Evolutionary conservation across 2,888 invertebrate species (phyloP).

Genomic region (Junonia oenone): DNA sequence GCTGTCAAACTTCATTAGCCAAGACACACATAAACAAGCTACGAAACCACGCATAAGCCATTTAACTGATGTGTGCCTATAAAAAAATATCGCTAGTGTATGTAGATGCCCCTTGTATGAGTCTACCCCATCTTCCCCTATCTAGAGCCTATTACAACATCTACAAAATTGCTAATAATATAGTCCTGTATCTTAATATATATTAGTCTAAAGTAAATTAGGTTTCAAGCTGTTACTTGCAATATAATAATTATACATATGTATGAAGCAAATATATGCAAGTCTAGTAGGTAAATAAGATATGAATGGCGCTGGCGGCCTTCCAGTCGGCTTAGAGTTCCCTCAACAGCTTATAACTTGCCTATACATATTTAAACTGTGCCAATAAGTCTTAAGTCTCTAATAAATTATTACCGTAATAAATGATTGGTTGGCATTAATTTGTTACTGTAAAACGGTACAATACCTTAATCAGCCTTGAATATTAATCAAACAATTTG

Average conservation of each 20-base stretch:
- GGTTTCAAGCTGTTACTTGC: not conserved
- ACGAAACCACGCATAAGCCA: too few relatives aligned
- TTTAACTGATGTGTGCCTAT: too few relatives aligned
- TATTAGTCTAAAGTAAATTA: not conserved
- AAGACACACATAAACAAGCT: too few relatives aligned
- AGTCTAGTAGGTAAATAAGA: constrained; percentile 34
- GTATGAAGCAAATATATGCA: not conserved
- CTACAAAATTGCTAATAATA: too few relatives aligned
- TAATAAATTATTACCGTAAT: constrained; percentile 11
- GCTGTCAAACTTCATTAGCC: too few relatives aligned
- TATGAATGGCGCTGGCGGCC: constrained; percentile 56
- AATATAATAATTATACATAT: too few relatives aligned
- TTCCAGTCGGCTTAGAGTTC: constrained; percentile 45
- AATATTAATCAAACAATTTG: not conserved
- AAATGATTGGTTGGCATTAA: not conserved
- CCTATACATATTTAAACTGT: constrained; percentile 26
- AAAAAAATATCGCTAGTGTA: too few relatives aligned
- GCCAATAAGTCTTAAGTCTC: constrained; percentile 11
- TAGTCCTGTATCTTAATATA: too few relatives aligned
- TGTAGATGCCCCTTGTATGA: too few relatives aligned
- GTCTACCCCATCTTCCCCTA: too few relatives aligned
- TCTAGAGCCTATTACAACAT: too few relatives aligned
- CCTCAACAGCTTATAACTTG: constrained; percentile 35
- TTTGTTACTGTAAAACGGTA: not conserved
- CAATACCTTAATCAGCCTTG: not conserved